Conservation (phyloP, 92 coral and sea anemone species). For the Porites evermanni region DNA sequence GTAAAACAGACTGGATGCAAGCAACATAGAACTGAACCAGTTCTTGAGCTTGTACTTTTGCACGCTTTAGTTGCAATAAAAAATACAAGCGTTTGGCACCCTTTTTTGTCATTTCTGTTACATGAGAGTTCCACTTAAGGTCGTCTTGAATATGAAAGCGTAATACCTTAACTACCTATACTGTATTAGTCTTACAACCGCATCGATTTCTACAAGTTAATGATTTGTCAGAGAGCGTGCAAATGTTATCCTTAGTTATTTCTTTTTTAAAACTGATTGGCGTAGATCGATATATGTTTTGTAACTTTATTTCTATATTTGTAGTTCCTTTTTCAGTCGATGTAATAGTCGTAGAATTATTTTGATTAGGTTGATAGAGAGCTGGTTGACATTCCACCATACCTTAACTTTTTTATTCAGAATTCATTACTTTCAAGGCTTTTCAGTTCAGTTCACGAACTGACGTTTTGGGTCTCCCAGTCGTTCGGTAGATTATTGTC, state of each 20-base stretch:
- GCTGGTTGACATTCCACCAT: no score
- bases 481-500: no score
- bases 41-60: background rate
- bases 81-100: conserved; percentile 1
- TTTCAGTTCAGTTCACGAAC: no score
- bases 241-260: conserved; percentile 9
- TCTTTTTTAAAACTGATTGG: no score
- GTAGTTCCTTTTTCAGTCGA: no score
- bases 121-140: background rate
- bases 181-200: background rate
- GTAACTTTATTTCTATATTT: no score
- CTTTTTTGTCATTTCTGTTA: background rate
- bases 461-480: no score
- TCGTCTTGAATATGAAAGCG: background rate
- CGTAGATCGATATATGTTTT: no score
- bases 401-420: no score
- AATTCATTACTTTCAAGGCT: no score
- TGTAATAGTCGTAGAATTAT: no score
- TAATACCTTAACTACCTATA: background rate
- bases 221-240: background rate
- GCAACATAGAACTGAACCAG: background rate
- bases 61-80: background rate
- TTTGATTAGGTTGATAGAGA: no score
- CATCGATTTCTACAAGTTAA: background rate
- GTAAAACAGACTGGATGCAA: background rate